Conservation (phyloP, 2,888 invertebrate species). For the Folsomia manolachei region DNA sequence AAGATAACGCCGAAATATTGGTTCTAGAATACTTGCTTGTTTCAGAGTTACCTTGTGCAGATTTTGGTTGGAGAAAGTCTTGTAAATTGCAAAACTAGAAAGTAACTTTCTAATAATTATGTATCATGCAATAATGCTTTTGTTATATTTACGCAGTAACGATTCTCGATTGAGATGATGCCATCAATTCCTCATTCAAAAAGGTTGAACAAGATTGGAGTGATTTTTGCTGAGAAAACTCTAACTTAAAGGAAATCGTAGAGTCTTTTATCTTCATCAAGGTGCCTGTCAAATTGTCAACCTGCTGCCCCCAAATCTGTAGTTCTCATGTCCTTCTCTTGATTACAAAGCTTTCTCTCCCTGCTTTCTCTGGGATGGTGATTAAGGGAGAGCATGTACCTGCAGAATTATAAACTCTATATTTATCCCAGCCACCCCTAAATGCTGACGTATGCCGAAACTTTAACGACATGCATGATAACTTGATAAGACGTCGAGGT, state of each 20-base stretch:
- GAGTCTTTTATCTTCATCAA: constrained; percentile 19
- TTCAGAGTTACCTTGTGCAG: no score
- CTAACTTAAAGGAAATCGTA: no score
- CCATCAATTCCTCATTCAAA: no score
- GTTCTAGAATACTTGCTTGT: no score
- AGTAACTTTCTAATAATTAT: no score
- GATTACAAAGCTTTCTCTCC: not conserved
- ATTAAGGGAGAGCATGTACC: no score
- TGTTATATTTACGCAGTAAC: no score
- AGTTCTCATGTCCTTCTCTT: not conserved
- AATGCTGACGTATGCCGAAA: not conserved
- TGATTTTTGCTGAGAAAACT: constrained; percentile 5
- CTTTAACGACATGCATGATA: constrained; percentile 47
- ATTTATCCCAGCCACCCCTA: not conserved
- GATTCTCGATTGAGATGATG: no score
- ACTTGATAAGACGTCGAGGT: constrained; percentile 46
- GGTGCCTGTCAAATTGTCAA: constrained; percentile 6
- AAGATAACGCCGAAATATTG: no score
- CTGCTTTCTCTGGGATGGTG: not conserved
- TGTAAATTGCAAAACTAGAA: no score
- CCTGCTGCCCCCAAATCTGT: not conserved
- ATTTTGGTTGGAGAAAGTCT: no score
- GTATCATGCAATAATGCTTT: no score
- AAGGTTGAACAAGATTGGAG: not conserved
- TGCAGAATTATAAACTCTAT: not conserved